These are phyloP conservation scores for Gisinianus flammeolus DNA, from an alignment of 2,888 invertebrate species.

Conservation along the genomic window DNA sequence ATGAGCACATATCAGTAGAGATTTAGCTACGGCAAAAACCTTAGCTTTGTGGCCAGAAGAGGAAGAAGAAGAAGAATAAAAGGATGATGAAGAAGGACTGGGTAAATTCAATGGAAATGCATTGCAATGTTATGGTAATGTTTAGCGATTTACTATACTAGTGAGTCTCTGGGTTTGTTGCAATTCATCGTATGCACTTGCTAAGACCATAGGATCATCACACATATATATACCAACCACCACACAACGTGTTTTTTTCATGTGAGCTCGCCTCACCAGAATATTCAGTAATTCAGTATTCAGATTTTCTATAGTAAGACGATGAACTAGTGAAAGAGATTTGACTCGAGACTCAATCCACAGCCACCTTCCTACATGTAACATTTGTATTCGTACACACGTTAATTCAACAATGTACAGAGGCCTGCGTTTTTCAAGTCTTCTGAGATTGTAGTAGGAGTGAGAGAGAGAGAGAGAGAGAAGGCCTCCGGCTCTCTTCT, in stretches of 20 bases:
- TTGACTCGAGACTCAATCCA: not conserved
- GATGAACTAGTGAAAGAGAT: not conserved
- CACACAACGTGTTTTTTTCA: not conserved
- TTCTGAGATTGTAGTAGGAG: not conserved
- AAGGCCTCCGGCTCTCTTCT: conserved; percentile 6
- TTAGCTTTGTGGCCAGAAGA: not conserved
- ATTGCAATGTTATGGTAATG: not conserved
- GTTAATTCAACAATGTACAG: not conserved
- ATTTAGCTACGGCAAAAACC: not conserved
- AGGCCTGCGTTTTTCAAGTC: too few species aligned
- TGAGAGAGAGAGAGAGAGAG: not conserved
- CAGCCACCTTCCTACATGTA: not conserved
- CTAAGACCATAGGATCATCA: not conserved
- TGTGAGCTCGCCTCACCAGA: not conserved
- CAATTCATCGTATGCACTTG: not conserved
- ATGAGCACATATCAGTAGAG: not conserved
- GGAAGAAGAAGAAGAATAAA: not conserved
- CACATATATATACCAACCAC: not conserved
- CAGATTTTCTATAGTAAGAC: not conserved
- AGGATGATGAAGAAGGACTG: not conserved
- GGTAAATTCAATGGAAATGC: not conserved
- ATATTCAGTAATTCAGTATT: not conserved
- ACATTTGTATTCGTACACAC: not conserved
- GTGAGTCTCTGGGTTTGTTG: not conserved
- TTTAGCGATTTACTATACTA: not conserved